Evolutionary conservation across 2,113 vertebrate genomes (phyloP), one percentile per base, ranked within the genome.

Genomic region (Astatoreochromis straeleni): DNA sequence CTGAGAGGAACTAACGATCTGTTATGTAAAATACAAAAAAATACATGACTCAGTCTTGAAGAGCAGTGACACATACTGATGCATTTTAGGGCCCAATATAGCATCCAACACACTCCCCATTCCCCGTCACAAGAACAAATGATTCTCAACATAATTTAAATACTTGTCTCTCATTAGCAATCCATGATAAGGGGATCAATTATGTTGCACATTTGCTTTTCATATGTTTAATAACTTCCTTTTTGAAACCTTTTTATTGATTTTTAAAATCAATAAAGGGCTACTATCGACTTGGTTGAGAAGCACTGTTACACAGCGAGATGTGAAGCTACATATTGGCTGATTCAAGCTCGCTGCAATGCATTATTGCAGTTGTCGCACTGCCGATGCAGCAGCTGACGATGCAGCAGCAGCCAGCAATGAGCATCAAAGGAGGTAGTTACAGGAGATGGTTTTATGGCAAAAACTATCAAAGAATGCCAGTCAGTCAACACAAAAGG

Each of bases 121-220:
- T 73, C 51, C 60, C 58, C 78, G 8, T 63, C 26, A 55, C 40
- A 49, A n/a, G 49, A 89, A 87, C 87, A 80, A 86, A 91, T 88
- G 92, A 80, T 93, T 93, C 92, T 93, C 92, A 94, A 93, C 86
- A 3, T 89, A 73, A 81, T 17, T n/a, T 65, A 82, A 42, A 73
- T 33, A 21, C 65, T 82, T 45, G 47, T 12, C 26, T 29, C 26
- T 82, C 42, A 40, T 89, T 79, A 58, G 51, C 58, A 60, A 85
- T 88, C 70, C 29, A 73, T 65, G 58, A 79, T 49, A 80, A 78
- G 29, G 29, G 24, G 24, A 82, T 75, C 42, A 83, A 60, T 83
- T 19, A 14, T 68, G 55, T 81, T 38, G 81, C 24, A 83, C 3
- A 38, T 83, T 80, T 31, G 45, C 11, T 80, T 75, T 70, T 63